A percentile compares a stretch with the other conserved stretches of the same genome.
These are phyloP conservation scores for Melipona quadrifasciata DNA, from an alignment of 1,140 invertebrate genomes.

Conservation along the genomic window DNA sequence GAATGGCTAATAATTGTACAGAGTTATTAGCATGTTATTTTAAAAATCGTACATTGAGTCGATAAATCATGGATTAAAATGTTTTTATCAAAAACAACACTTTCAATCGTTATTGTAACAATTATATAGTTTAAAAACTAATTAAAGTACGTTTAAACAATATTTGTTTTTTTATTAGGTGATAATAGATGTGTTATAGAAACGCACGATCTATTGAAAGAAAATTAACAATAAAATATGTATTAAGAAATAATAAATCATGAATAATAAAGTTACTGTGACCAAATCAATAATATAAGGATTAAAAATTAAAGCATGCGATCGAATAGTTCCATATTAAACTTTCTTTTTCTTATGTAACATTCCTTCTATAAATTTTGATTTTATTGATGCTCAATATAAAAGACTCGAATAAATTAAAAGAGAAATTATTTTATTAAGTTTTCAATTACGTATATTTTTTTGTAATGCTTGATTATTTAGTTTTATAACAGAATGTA, in stretches of 20 bases:
- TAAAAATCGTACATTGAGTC: neutral
- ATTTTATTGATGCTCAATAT: neutral
- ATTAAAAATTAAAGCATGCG: neutral
- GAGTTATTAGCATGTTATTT: slow-evolving; percentile 12
- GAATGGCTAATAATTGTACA: slow-evolving; percentile 33
- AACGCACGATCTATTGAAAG: slow-evolving; percentile 12
- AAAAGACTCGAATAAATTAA: neutral
- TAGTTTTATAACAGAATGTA: neutral
- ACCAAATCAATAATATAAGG: slow-evolving; percentile 3
- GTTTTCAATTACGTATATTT: neutral
- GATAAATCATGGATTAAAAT: slow-evolving; percentile 20
- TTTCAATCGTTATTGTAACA: neutral
- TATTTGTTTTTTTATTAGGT: slow-evolving; percentile 22
- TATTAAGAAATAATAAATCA: slow-evolving; percentile 22
- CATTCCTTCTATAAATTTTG: slow-evolving; percentile 4
- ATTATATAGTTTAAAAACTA: slow-evolving; percentile 14
- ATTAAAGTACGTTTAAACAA: slow-evolving; percentile 5
- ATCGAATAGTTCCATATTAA: neutral
- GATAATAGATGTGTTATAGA: slow-evolving; percentile 28
- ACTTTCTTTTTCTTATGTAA: neutral
- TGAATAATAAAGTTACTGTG: slow-evolving; percentile 42
- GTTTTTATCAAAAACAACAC: slow-evolving; percentile 24
- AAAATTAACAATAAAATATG: slow-evolving; percentile 25
- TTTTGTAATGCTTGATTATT: slow-evolving; percentile 6
- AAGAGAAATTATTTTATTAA: slow-evolving; percentile 8